phyloP scores from a whole-genome alignment of 2,888 invertebrate genomes.

The Platycnemis pennipes region DNA sequence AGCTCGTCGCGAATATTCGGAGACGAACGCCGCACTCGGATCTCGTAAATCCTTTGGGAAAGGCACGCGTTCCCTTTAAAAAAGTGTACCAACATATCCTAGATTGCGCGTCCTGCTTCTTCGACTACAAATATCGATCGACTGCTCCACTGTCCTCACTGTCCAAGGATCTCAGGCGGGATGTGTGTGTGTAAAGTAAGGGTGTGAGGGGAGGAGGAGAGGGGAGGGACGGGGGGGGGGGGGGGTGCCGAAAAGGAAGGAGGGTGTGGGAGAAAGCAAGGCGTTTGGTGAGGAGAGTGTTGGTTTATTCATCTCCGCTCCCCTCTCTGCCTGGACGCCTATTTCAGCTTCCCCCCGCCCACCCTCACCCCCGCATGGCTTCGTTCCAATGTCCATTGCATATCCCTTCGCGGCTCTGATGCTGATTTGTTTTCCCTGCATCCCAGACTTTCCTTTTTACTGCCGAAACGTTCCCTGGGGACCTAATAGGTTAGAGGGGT shows the following conservation, averaged over 20 bases:
- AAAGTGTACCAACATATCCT: conserved; percentile 7
- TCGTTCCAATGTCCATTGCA: neutral
- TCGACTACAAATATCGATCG: conserved; percentile 2
- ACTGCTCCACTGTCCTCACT: neutral
- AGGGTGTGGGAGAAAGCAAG: neutral
- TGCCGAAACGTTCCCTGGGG: neutral
- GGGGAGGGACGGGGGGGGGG: too few species aligned
- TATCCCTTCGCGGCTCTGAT: neutral
- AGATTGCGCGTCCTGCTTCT: conserved; percentile 11
- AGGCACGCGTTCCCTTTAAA: neutral
- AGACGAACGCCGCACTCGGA: neutral
- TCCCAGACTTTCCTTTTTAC: neutral
- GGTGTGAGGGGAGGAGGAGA: too few species aligned
- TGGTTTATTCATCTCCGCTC: conserved; percentile 28
- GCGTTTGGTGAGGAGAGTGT: neutral
- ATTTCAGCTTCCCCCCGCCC: neutral
- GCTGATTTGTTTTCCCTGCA: conserved; percentile 20
- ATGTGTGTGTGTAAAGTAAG: neutral
- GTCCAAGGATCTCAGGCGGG: neutral
- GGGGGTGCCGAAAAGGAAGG: neutral
- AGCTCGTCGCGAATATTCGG: neutral
- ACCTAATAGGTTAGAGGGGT: neutral
- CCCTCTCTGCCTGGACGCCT: neutral
- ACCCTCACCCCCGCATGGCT: neutral
- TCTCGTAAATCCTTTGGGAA: neutral